Base-by-base conservation (phyloP, 2,113 vertebrate genomes). In the Tapirus terrestris region DNA sequence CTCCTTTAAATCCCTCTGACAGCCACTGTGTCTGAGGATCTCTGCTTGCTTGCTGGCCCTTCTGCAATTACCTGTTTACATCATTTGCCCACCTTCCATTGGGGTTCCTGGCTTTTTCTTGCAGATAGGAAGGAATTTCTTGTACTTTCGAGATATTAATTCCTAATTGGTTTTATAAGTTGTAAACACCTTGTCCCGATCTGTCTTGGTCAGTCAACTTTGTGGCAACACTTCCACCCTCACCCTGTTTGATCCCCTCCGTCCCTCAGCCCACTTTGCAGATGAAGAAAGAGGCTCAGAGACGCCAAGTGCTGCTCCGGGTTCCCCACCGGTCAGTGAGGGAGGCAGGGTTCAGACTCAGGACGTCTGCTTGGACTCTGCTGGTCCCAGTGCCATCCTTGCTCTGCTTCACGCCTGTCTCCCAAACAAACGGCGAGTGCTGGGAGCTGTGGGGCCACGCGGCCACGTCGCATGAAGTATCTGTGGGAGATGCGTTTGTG, bases 371-470 rank as follows among this genome's bases (percentile, higher is more conserved):
- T 14, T 11, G 0, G 10, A 21, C 33, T 25, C 27, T 3, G 29
- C 45, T 3, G 0, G 6, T 3, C 79, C 36, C 11, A 4, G 4
- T 36, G 18, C 56, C 12, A 33, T 12, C 20, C 48, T 2, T 68
- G 61, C 48, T 17, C 75, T 11, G 1, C 67, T 25, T 3, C 18
- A 5, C 0, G 0, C 3, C 2, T 0, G 13, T 16, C 61, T 9
- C 56, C 20, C 53, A 3, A 3, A 72, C 51, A 1, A 0, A 8
- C 0, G 0, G 29, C 0, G 5, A 3, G 27, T 29, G 2, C 39
- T 39, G 2, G 27, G 43, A 23, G 21, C 21, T 33, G 18, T 12
- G 36, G 27, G 82, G 17, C 92, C 16, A 17, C 4, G 3, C 61
- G 1, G 39, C 3, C 48, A 9, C 53, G 11, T 21, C 25, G 3